Base-by-base conservation (phyloP, 2,888 invertebrate genomes). In the Hypsopygia costalis region DNA sequence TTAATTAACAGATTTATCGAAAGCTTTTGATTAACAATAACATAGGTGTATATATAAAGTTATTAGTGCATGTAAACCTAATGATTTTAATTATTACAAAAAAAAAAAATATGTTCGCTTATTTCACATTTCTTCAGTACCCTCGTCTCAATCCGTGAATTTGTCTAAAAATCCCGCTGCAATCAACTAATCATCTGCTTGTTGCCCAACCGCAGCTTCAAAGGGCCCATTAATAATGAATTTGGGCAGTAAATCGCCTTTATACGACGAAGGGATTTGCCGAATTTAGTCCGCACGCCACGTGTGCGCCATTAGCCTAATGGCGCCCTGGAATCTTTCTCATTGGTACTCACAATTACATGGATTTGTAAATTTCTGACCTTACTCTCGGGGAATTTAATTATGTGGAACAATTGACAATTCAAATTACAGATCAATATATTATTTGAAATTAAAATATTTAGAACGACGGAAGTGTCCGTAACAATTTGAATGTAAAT, bases 281-380 rank as follows among this genome's bases (percentile, higher is more conserved):
- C 58, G 57, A 60, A 56, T 58, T 58, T 46, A 50, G 55, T 55
- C 43, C 52, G 50, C 43, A 46, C 55, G 86, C 81, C 87, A 85
- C 87, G 87, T 85, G 87, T 80, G 65, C 53, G 51, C 79, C 81
- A 87, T 88, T 88, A 86, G 66, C 56, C 70, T 87, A 86, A 88
- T 87, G 81, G 78, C 55, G 63, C 62, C 62, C 68, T 62, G 71
- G 78, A 79, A 79, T 81, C 81, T 77, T 79, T 77, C 61, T 51
- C 60, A 11, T 34, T 5, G 16, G 36, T 36, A 28, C 28, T 21
- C 11, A 7, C 30, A 37, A 37, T 37, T 37, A 37, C 36, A 16
- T 20, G 29, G 29, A 29, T 36, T 37, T 37, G 30, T 30, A 11
- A 6, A 37, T 30, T 22, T 10, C 29, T 20, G 20, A n/a, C 36